These are phyloP conservation scores for Festucalex cinctus DNA, from an alignment of 2,113 vertebrate species.

Conservation along the genomic window DNA sequence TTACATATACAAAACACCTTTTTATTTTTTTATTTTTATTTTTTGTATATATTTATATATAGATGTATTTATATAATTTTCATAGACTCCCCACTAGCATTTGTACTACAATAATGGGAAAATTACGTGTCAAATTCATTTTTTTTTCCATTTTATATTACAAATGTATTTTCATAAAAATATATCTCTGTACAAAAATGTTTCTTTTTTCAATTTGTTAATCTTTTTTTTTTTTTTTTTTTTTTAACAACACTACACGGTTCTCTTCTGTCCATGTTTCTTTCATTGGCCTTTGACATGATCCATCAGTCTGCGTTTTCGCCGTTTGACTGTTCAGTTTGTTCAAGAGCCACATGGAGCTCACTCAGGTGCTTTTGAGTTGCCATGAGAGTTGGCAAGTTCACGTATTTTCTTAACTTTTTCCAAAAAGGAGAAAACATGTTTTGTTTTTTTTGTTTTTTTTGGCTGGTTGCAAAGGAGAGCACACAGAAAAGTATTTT, in stretches of 20 bases:
- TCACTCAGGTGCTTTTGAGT: constrained; percentile 19
- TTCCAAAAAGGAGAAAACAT: background rate
- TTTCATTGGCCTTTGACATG: constrained; percentile 29
- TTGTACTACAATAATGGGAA: constrained; percentile 85
- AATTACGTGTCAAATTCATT: constrained; percentile 83
- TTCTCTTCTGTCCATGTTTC: constrained; percentile 47
- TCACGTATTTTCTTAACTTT: constrained; percentile 34
- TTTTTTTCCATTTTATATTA: constrained; percentile 88
- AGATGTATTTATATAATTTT: constrained; percentile 66
- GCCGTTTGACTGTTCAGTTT: too few species aligned
- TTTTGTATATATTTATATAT: constrained; percentile 75
- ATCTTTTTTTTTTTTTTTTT: constrained; percentile 61
- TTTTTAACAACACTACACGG: constrained; percentile 49
- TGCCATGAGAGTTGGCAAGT: constrained; percentile 16
- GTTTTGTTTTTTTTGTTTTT: background rate
- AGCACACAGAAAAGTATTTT: constrained; percentile 25
- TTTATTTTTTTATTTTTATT: constrained; percentile 68
- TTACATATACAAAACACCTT: constrained; percentile 90
- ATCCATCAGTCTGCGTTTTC: constrained; percentile 18
- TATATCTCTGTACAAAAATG: constrained; percentile 99
- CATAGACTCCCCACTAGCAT: constrained; percentile 82
- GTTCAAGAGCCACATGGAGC: constrained; percentile 30
- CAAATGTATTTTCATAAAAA: constrained; percentile 99
- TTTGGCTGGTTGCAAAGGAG: constrained; percentile 13
- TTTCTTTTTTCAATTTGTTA: constrained; percentile 55